Percentiles rank a stretch among this genome's conserved stretches.
Conservation (phyloP, 2,113 vertebrate species). For the Mesitornis unicolor region DNA sequence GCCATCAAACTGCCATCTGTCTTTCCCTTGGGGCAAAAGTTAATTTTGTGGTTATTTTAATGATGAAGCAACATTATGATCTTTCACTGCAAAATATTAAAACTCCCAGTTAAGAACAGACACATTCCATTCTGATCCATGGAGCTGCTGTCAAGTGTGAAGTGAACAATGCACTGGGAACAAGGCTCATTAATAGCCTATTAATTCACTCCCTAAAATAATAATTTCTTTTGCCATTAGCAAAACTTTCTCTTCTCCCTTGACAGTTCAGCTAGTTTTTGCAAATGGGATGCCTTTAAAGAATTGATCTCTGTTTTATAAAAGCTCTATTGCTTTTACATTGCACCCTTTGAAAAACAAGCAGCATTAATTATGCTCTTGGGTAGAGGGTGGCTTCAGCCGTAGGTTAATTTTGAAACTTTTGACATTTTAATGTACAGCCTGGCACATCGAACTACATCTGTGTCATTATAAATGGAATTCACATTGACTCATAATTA, state of each 20-base stretch:
- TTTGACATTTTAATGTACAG: constrained; percentile 43
- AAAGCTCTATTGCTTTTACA: constrained; percentile 29
- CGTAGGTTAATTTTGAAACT: constrained; percentile 13
- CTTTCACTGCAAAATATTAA: constrained; percentile 65
- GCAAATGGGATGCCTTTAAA: constrained; percentile 24
- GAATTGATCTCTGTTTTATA: constrained; percentile 22
- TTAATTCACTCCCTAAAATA: constrained; percentile 68
- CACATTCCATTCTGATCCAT: constrained; percentile 56
- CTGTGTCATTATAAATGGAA: constrained; percentile 22
- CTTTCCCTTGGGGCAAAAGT: constrained; percentile 67
- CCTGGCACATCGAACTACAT: constrained; percentile 1
- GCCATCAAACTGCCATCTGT: constrained; percentile 68
- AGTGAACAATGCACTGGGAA: constrained; percentile 69
- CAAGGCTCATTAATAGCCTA: constrained; percentile 70
- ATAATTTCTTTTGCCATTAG: constrained; percentile 67
- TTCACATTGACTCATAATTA: constrained; percentile 23
- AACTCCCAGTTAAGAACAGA: constrained; percentile 60
- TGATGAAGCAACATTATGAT: constrained; percentile 70
- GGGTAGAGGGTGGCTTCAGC: neutral
- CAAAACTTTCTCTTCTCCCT: constrained; percentile 53
- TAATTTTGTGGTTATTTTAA: constrained; percentile 72
- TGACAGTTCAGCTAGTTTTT: constrained; percentile 36
- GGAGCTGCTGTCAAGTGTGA: constrained; percentile 67
- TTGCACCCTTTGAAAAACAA: constrained; percentile 20
- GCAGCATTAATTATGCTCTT: constrained; percentile 16